A percentile compares a stretch with the other conserved stretches of the same genome.
phyloP scores from a whole-genome alignment of 2,888 invertebrate species.

The Ligdia adustata region DNA sequence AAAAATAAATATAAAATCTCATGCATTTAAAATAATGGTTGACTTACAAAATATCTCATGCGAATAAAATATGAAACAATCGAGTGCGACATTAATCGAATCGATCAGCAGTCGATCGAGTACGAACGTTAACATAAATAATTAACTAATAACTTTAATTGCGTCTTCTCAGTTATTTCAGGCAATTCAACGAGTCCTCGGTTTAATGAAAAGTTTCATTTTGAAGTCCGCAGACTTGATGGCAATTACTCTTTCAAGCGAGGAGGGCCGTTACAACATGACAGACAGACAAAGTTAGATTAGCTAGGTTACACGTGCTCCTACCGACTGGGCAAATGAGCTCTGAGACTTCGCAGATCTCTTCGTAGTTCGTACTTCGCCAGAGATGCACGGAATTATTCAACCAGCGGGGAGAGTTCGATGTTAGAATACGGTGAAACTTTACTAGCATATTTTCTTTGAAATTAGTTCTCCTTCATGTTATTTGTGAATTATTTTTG shows the following conservation, averaged over 20 bases:
- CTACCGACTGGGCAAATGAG: constrained; percentile 41
- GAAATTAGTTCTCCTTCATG: too few species aligned
- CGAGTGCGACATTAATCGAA: not conserved
- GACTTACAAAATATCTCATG: not conserved
- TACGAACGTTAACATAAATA: not conserved
- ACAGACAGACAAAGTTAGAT: constrained; percentile 50
- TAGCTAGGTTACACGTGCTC: constrained; percentile 46
- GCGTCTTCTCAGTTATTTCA: not conserved
- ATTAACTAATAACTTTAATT: not conserved
- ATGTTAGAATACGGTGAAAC: too few species aligned
- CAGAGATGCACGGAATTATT: constrained; percentile 38
- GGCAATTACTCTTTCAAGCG: constrained; percentile 29
- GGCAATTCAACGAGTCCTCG: constrained; percentile 3
- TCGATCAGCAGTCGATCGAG: not conserved
- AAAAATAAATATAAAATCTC: too few species aligned
- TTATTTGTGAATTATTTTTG: too few species aligned
- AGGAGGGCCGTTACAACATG: constrained; percentile 8
- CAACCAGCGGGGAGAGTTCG: too few species aligned
- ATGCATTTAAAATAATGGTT: too few species aligned
- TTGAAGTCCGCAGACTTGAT: constrained; percentile 12
- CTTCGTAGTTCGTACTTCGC: too few species aligned
- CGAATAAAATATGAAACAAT: not conserved
- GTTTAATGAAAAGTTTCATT: constrained; percentile 17
- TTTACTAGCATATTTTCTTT: too few species aligned
- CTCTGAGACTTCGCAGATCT: constrained; percentile 31